Conservation (phyloP, 2,888 invertebrate species). For the Mythimna vitellina region DNA sequence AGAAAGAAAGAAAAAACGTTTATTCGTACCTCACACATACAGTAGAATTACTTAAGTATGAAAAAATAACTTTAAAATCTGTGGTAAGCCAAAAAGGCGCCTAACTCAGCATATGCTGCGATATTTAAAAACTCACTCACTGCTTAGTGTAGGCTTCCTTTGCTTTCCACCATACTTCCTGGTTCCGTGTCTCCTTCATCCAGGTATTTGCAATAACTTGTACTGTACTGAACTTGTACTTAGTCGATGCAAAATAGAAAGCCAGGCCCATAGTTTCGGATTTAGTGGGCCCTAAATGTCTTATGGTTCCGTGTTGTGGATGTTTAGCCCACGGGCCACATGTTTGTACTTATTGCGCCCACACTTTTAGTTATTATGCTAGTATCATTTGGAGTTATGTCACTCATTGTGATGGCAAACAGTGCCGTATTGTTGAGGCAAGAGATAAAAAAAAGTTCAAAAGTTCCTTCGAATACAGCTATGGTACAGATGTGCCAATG, state of each 20-base stretch:
- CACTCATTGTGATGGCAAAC: slow-evolving; percentile 29
- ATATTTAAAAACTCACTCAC: too few relatives aligned
- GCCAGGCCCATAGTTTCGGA: slow-evolving; percentile 3
- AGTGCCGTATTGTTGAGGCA: neutral
- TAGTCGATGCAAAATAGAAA: neutral
- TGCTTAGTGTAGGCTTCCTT: neutral
- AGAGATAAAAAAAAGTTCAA: too few relatives aligned
- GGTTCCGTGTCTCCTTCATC: neutral
- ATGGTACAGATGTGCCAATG: too few relatives aligned
- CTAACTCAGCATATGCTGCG: too few relatives aligned
- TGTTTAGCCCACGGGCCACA: slow-evolving; percentile 46
- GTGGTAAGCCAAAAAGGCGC: too few relatives aligned
- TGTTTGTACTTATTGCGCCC: slow-evolving; percentile 20
- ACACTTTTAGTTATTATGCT: slow-evolving; percentile 26
- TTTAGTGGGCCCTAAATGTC: slow-evolving; percentile 2
- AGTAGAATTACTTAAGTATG: too few relatives aligned
- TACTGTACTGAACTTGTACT: neutral
- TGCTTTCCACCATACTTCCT: neutral
- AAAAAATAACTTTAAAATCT: too few relatives aligned
- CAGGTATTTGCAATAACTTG: neutral
- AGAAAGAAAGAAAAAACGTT: too few relatives aligned
- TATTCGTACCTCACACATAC: too few relatives aligned
- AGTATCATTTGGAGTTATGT: slow-evolving; percentile 26
- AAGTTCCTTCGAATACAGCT: too few relatives aligned
- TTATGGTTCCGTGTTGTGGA: slow-evolving; percentile 25